Evolutionary conservation across 1,140 invertebrate species (phyloP).

Genomic region (Eupeodes corollae): DNA sequence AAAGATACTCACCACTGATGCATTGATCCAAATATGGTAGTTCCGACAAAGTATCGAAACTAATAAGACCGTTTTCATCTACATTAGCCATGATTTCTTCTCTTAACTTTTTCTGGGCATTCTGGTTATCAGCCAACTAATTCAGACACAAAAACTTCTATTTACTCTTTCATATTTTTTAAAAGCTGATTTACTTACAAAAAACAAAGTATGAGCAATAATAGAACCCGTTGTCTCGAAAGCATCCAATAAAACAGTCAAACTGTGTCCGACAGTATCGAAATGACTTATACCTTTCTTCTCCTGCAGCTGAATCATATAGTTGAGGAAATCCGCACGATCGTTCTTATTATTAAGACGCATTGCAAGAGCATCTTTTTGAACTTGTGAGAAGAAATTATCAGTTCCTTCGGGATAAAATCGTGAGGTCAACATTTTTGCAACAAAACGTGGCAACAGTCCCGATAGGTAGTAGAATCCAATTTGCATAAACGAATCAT

Average conservation of each 20-base stretch:
- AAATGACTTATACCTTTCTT: conserved; percentile 40
- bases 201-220: conserved; percentile 23
- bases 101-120: too few species aligned
- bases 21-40: too few species aligned
- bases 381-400: conserved; percentile 25
- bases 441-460: conserved; percentile 14
- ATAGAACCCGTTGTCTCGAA: conserved; percentile 42
- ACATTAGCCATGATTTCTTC: too few species aligned
- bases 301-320: conserved; percentile 31
- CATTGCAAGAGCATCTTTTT: conserved; percentile 21
- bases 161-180: too few species aligned
- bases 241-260: conserved; percentile 44
- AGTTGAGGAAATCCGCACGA: conserved; percentile 33
- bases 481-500: conserved; percentile 10
- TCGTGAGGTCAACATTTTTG: conserved; percentile 12
- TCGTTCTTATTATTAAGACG: conserved; percentile 16
- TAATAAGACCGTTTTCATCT: too few species aligned
- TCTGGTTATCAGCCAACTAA: too few species aligned
- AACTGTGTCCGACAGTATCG: conserved; percentile 44
- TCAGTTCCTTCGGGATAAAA: conserved; percentile 13
- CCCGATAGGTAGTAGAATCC: conserved; percentile 11
- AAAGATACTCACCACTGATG: too few species aligned
- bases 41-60: too few species aligned
- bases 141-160: too few species aligned
- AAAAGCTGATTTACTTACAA: conserved; percentile 11